These are phyloP conservation scores for Panurus biarmicus DNA, from an alignment of 2,113 vertebrate genomes.

Conservation along the genomic window DNA sequence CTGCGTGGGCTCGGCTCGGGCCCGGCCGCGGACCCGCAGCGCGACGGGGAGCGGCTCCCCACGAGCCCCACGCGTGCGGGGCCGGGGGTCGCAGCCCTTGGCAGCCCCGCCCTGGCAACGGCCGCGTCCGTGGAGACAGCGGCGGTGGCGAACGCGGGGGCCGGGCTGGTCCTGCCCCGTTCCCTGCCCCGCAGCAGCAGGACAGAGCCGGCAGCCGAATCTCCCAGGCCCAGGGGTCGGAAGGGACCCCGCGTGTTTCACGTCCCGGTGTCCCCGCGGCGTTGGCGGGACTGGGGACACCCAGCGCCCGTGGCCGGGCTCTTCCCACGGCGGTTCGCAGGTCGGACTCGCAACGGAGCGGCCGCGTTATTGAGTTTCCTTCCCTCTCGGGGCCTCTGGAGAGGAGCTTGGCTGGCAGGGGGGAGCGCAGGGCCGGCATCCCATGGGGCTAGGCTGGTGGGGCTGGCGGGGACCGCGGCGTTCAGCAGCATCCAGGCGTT, in stretches of 20 bases:
- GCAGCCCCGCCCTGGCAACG: background rate
- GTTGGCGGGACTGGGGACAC: background rate
- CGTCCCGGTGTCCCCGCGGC: background rate
- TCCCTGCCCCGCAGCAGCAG: background rate
- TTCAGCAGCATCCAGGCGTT: background rate
- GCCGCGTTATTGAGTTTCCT: background rate
- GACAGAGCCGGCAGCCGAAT: background rate
- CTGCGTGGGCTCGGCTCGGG: background rate
- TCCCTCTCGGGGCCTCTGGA: background rate
- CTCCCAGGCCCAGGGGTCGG: background rate
- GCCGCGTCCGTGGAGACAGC: background rate
- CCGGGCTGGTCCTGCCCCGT: background rate
- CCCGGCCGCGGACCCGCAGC: background rate
- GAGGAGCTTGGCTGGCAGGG: background rate
- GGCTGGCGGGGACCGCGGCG: background rate
- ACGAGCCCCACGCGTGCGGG: background rate
- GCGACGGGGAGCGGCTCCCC: background rate
- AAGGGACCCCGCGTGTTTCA: background rate
- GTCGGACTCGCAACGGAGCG: background rate
- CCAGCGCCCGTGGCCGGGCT: background rate
- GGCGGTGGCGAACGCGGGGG: background rate
- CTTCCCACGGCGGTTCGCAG: background rate
- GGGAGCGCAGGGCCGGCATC: background rate
- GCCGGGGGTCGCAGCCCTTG: background rate
- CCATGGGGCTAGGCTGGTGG: rapidly evolving